Base-by-base conservation (phyloP, 2,797 vertebrate species). In the Fratercula arctica region DNA sequence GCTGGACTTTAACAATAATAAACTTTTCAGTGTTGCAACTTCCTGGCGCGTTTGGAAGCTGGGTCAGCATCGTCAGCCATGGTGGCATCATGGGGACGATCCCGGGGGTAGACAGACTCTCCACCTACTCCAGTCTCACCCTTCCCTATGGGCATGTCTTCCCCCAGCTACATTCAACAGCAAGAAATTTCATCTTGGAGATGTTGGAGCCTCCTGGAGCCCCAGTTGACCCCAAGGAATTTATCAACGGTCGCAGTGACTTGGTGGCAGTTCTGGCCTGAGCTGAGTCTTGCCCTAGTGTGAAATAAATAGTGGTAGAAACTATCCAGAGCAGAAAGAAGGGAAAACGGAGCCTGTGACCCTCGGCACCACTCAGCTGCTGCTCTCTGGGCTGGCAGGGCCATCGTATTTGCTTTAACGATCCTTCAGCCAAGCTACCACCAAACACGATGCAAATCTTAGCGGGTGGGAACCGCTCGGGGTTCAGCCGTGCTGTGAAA, bases 221-320 rank as follows among this genome's bases (percentile, higher is more conserved):
- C 41, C 16, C 45, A 31, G 53, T 10, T 69, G 39, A 45, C 19
- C 51, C 17, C 6, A 14, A 57, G 50, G 63, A 23, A 14, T 45
- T 73, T 41, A 12, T 6, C 2, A 1, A 7, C 4, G 24, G 10
- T 23, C 2, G 1, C 1, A 6, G 37, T 46, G 76, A 41, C n/a
- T 20, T 0, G 1, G 61, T 73, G 59, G 28, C 54, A 45, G 24
- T 5, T 60, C 60, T 53, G 73, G 28, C 50, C 29, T 13, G 39
- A 53, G 31, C 48, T 43, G 21, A 2, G 26, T 7, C 57, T 68
- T 77, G 50, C 67, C 6, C 1, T 35, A 11, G 50, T 3, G 11
- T 64, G 88, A 78, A 80, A 89, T 82, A 89, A 97, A 91, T 64
- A 87, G 64, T 60, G 89, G 53, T 16, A 46, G 37, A 13, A 95